phyloP scores from a whole-genome alignment of 1,140 invertebrate genomes.

The Drosophila neocordata region DNA sequence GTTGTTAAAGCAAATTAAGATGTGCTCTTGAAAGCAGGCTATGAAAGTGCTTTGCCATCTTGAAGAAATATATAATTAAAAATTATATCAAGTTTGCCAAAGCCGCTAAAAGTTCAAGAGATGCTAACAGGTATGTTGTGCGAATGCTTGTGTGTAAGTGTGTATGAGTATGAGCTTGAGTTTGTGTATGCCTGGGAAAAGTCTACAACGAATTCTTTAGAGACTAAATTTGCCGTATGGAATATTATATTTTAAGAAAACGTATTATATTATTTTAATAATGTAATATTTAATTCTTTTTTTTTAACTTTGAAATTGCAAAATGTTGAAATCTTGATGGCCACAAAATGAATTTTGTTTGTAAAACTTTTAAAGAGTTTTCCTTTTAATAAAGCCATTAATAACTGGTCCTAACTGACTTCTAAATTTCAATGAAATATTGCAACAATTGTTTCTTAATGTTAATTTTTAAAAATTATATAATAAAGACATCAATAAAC shows the following conservation, averaged over 20 bases:
- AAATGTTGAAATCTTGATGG: background rate
- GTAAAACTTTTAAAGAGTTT: no score
- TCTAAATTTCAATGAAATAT: no score
- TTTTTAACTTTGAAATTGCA: background rate
- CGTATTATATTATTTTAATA: slow-evolving; percentile 1
- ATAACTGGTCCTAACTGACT: no score
- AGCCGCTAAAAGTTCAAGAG: slow-evolving; percentile 21
- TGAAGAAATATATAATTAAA: slow-evolving; percentile 39
- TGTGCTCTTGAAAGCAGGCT: slow-evolving; percentile 15
- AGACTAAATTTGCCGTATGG: background rate
- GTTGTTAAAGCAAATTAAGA: slow-evolving; percentile 22
- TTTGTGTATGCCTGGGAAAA: background rate
- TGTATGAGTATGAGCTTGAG: background rate
- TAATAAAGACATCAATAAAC: no score
- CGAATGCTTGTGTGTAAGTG: background rate
- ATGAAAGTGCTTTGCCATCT: background rate
- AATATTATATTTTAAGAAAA: background rate
- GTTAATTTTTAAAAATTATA: no score
- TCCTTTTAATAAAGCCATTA: no score
- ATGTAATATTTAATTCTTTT: background rate
- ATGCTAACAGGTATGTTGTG: slow-evolving; percentile 7
- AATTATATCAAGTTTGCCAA: slow-evolving; percentile 43
- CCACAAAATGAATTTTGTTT: background rate
- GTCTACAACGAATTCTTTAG: background rate
- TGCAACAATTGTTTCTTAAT: no score